Conservation (phyloP, 2,113 vertebrate species). For the Heterotis niloticus region DNA sequence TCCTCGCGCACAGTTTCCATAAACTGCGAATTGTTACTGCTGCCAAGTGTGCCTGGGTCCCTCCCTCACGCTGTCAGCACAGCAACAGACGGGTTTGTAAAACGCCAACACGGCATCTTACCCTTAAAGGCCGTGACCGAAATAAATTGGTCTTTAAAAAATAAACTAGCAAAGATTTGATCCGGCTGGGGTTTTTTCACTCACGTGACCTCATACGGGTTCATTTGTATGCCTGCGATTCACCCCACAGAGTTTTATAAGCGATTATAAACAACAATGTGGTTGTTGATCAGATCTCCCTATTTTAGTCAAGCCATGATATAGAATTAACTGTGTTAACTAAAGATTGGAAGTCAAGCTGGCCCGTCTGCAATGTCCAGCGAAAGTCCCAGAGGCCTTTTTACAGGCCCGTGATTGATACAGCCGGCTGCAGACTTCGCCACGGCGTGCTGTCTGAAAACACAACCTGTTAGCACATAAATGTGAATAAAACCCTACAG, state of each 20-base stretch:
- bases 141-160: conserved; percentile 1
- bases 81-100: too few relatives aligned
- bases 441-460: not conserved
- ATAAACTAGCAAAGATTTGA: not conserved
- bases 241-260: not conserved
- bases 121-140: not conserved
- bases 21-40: too few relatives aligned
- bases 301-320: not conserved
- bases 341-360: conserved; percentile 5
- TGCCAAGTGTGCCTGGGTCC: too few relatives aligned
- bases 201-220: not conserved
- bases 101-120: not conserved
- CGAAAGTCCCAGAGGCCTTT: not conserved
- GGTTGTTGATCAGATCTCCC: not conserved
- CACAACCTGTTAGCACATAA: not conserved
- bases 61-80: too few relatives aligned
- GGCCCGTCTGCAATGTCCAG: not conserved
- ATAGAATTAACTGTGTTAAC: not conserved
- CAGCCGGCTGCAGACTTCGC: not conserved
- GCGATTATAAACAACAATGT: not conserved
- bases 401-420: not conserved
- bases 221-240: not conserved
- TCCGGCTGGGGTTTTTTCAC: not conserved
- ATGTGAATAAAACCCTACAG: not conserved
- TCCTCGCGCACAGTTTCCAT: too few relatives aligned